Percentiles rank a stretch among this genome's conserved stretches.
Conservation (phyloP, 2,888 invertebrate species). For the Pandemis heparana region DNA sequence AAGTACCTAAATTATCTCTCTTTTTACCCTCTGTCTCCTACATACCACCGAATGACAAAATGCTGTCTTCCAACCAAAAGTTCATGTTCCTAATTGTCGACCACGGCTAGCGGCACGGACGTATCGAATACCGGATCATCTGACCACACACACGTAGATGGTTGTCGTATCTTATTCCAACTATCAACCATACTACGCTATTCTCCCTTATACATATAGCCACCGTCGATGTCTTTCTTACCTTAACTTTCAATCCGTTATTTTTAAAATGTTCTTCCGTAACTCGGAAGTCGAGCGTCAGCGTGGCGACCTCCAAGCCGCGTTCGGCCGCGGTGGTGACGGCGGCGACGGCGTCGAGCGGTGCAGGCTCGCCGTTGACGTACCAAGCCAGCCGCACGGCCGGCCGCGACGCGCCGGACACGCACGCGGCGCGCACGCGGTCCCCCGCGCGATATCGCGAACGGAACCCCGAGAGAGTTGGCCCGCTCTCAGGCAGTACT, state of each 20-base stretch:
- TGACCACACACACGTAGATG: no score
- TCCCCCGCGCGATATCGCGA: conserved; percentile 91
- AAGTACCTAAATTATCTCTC: no score
- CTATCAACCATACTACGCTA: no score
- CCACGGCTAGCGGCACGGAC: no score
- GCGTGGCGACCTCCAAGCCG: conserved; percentile 88
- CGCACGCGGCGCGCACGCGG: conserved; percentile 90
- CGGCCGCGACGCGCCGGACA: conserved; percentile 91
- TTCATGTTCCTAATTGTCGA: no score
- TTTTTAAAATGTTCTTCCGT: conserved; percentile 89
- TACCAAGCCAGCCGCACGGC: conserved; percentile 92
- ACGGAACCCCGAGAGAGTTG: conserved; percentile 89
- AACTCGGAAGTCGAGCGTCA: conserved; percentile 90
- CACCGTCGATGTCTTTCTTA: conserved; percentile 46
- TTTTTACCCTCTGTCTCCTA: no score
- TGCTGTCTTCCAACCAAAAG: no score
- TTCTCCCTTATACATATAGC: no score
- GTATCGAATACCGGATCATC: no score
- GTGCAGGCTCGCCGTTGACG: conserved; percentile 91
- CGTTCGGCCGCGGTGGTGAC: conserved; percentile 68
- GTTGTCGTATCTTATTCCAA: no score
- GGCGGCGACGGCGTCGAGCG: conserved; percentile 68
- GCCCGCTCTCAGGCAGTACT: conserved; percentile 91
- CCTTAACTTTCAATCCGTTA: conserved; percentile 92
- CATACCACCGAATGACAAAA: no score